These are phyloP conservation scores for Trichopria drosophilae DNA, from an alignment of 2,888 invertebrate species.

Conservation along the genomic window DNA sequence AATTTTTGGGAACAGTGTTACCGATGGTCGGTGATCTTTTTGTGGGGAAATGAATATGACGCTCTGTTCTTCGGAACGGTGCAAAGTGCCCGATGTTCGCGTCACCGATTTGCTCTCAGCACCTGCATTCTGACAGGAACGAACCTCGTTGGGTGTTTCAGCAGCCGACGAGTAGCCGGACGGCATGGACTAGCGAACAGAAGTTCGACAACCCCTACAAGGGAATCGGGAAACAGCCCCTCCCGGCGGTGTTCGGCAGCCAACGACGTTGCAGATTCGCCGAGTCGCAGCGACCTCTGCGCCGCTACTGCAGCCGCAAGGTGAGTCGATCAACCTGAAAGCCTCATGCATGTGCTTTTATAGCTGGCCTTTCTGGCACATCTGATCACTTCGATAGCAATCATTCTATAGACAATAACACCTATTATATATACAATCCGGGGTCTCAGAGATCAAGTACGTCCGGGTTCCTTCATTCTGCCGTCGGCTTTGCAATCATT, in stretches of 20 bases:
- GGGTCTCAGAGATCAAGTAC: no score
- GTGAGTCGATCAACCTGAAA: slow-evolving; percentile 44
- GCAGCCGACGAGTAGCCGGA: slow-evolving; percentile 47
- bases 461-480: no score
- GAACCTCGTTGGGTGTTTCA: slow-evolving; percentile 51
- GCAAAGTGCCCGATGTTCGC: slow-evolving; percentile 39
- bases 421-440: no score
- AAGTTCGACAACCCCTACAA: slow-evolving; percentile 43
- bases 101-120: slow-evolving; percentile 35
- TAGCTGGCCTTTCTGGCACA: no score
- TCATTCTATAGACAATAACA: no score
- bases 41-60: slow-evolving; percentile 1
- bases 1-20: slow-evolving; percentile 21
- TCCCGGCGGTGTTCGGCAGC: slow-evolving; percentile 38
- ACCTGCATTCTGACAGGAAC: slow-evolving; percentile 41
- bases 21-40: slow-evolving; percentile 2
- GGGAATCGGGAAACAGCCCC: slow-evolving; percentile 48
- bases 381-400: no score
- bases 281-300: slow-evolving; percentile 49
- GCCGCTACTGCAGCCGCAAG: slow-evolving; percentile 53
- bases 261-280: slow-evolving; percentile 37
- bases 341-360: no score
- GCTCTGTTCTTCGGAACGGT: slow-evolving; percentile 1
- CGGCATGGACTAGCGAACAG: slow-evolving; percentile 52
- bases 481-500: no score